Conservation (phyloP, 1,140 invertebrate species). For the Scaptomyza hsui region DNA sequence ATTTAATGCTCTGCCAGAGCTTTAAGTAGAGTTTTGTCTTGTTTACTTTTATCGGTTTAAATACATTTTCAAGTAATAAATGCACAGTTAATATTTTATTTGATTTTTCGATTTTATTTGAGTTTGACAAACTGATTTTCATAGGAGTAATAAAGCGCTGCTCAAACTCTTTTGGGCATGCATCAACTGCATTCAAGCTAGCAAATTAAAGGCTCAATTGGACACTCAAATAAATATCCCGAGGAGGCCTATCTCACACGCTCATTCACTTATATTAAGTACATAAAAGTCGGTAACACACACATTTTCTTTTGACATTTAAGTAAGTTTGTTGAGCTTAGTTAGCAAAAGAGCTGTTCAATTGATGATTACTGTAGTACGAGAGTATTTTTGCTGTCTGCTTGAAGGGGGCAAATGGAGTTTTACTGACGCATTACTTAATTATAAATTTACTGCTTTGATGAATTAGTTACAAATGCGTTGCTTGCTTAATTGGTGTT, state of each 20-base stretch:
- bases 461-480: constrained; percentile 70
- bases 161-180: constrained; percentile 12
- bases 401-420: constrained; percentile 7
- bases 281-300: constrained; percentile 44
- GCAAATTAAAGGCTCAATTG: constrained; percentile 28
- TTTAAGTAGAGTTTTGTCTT: constrained; percentile 26
- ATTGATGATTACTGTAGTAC: neutral
- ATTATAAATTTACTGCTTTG: constrained; percentile 27
- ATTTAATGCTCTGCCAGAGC: constrained; percentile 44
- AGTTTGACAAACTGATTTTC: constrained; percentile 9
- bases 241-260: constrained; percentile 1
- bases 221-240: neutral
- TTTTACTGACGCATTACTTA: constrained; percentile 21
- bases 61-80: constrained; percentile 42
- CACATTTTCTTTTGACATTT: constrained; percentile 7
- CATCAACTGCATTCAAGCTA: constrained; percentile 6
- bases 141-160: constrained; percentile 15
- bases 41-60: neutral
- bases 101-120: constrained; percentile 11
- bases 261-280: constrained; percentile 21
- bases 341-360: constrained; percentile 15
- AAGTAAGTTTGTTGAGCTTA: constrained; percentile 4
- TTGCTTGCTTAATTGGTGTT: neutral
- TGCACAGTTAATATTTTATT: constrained; percentile 40
- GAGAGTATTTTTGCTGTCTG: neutral